Evolutionary conservation across 2,113 vertebrate genomes (phyloP).

Genomic region (Arenaria interpres): DNA sequence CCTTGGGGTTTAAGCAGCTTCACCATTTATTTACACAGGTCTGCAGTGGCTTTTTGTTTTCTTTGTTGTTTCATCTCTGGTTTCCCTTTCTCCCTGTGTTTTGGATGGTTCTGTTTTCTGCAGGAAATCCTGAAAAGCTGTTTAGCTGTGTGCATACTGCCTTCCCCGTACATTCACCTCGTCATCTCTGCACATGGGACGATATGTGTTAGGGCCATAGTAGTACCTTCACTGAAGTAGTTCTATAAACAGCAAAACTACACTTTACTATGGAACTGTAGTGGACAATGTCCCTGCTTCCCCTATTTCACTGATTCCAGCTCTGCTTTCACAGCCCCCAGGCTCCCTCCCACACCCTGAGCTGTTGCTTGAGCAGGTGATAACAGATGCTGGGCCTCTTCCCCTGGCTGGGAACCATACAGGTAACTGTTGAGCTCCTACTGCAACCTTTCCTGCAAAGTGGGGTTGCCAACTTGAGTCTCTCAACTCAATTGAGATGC

Average conservation of each 20-base stretch:
- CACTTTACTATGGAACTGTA: neutral
- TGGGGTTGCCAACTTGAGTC: neutral
- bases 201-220: no score
- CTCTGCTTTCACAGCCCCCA: neutral
- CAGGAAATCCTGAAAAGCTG: neutral
- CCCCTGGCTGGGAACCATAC: neutral
- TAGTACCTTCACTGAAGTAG: neutral
- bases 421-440: neutral
- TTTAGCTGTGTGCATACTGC: neutral
- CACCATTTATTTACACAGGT: conserved; percentile 16
- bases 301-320: neutral
- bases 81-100: neutral
- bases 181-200: neutral
- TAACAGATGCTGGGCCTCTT: neutral
- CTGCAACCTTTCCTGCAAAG: neutral
- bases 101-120: neutral
- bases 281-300: neutral
- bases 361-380: neutral
- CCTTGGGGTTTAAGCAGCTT: conserved; percentile 8
- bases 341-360: neutral
- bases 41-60: neutral
- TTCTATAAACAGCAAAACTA: neutral
- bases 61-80: neutral
- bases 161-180: neutral
- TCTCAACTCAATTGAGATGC: neutral